Percentiles rank a stretch among this genome's conserved stretches.
Evolutionary conservation across 64 coral and sea anemone genomes (phyloP).

Genomic region (Acropora yongei): DNA sequence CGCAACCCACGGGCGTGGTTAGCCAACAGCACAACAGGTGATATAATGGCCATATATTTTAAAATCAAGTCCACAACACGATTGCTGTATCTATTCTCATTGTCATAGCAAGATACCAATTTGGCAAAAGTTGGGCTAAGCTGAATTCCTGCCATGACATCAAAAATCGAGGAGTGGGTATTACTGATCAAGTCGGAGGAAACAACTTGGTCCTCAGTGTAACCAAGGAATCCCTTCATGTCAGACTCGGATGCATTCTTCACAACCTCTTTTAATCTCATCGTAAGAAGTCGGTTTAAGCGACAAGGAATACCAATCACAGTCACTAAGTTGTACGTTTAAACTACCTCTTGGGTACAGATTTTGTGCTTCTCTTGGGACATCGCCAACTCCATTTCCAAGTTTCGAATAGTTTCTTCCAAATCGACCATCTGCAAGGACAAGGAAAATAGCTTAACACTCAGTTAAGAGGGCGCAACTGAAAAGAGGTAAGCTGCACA

Average conservation of each 20-base stretch:
- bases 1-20: not conserved
- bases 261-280: slow-evolving; percentile 79
- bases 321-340: not conserved
- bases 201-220: slow-evolving; percentile 93
- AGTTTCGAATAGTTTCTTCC: slow-evolving; percentile 71
- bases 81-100: too few species aligned
- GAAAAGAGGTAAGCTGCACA: too few species aligned
- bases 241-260: slow-evolving; percentile 74
- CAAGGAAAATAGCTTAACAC: not conserved
- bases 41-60: too few species aligned
- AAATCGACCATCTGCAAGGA: slow-evolving; percentile 68
- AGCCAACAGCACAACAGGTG: too few species aligned
- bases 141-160: slow-evolving; percentile 87
- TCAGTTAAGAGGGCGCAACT: not conserved
- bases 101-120: slow-evolving; percentile 85
- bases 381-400: slow-evolving; percentile 90
- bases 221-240: slow-evolving; percentile 73
- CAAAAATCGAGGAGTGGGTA: slow-evolving; percentile 89
- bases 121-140: slow-evolving; percentile 96
- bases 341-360: slow-evolving; percentile 84
- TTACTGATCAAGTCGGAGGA: slow-evolving; percentile 93
- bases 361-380: slow-evolving; percentile 93
- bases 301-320: not conserved
- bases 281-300: slow-evolving; percentile 68
- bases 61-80: too few species aligned